Evolutionary conservation across 2,113 vertebrate genomes (phyloP).

Genomic region (Stegostoma tigrinum): DNA sequence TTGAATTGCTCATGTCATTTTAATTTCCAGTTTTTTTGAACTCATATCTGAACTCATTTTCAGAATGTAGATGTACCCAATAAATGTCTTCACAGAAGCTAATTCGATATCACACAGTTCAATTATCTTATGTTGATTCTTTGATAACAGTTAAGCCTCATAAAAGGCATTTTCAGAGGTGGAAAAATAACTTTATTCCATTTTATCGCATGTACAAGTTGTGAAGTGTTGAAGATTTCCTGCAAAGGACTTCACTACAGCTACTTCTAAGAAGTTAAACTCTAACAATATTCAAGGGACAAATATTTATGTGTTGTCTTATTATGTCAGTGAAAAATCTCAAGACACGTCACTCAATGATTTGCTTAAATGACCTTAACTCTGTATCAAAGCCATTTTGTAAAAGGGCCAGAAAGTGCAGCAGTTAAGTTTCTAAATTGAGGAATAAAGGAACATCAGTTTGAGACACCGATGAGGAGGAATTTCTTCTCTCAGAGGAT

Average conservation of each 20-base stretch:
- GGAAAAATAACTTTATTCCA: not conserved
- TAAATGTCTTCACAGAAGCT: not conserved
- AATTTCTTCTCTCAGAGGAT: too few species aligned
- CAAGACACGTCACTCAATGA: not conserved
- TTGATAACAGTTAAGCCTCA: conserved; percentile 18
- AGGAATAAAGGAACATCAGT: too few species aligned
- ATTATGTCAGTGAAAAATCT: not conserved
- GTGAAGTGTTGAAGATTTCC: not conserved
- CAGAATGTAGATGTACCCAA: not conserved
- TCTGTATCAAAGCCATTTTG: too few species aligned
- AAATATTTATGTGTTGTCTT: not conserved
- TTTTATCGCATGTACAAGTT: not conserved
- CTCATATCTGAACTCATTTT: not conserved
- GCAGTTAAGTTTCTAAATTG: too few species aligned
- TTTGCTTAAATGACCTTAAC: too few species aligned
- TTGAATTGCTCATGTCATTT: not conserved
- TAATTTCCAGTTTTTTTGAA: conserved; percentile 16
- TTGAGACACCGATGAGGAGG: too few species aligned
- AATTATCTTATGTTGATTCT: conserved; percentile 24
- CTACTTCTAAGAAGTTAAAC: not conserved
- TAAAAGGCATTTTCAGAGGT: not conserved
- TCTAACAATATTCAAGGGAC: not conserved
- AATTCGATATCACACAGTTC: not conserved
- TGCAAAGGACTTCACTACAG: not conserved
- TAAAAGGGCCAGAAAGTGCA: too few species aligned